Percentiles rank a stretch among this genome's conserved stretches.
Evolutionary conservation across 1,140 invertebrate species (phyloP).

Genomic region (Pseudobourletiella spinata): DNA sequence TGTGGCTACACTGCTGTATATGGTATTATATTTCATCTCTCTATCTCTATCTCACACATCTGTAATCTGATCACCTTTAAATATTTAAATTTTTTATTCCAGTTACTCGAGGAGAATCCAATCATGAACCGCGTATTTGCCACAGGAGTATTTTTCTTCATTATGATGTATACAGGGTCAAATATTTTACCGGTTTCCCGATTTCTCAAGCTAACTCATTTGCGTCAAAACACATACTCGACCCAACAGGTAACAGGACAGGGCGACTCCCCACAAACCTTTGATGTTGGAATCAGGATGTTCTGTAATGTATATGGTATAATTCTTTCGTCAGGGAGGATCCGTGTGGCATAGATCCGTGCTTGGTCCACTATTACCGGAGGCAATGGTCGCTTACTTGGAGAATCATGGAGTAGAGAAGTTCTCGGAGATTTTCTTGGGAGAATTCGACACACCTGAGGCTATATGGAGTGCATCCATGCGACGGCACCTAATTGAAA

Average conservation of each 20-base stretch:
- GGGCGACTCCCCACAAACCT: not conserved
- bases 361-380: slow-evolving; percentile 56
- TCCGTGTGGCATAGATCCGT: slow-evolving; percentile 34
- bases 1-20: slow-evolving; percentile 71
- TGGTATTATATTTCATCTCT: slow-evolving; percentile 16
- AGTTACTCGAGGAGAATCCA: slow-evolving; percentile 93
- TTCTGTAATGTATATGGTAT: no score
- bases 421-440: slow-evolving; percentile 97
- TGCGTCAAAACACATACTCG: slow-evolving; percentile 54
- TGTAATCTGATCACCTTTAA: not conserved
- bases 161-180: slow-evolving; percentile 98
- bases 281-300: no score
- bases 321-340: slow-evolving; percentile 20
- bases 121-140: slow-evolving; percentile 86
- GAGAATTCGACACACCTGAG: slow-evolving; percentile 98
- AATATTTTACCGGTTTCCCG: slow-evolving; percentile 92
- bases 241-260: slow-evolving; percentile 20
- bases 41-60: not conserved
- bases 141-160: slow-evolving; percentile 96
- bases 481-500: slow-evolving; percentile 89
- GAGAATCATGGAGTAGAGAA: slow-evolving; percentile 98
- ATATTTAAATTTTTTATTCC: slow-evolving; percentile 11
- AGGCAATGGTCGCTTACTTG: slow-evolving; percentile 98
- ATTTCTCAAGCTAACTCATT: slow-evolving; percentile 89
- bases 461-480: slow-evolving; percentile 90